Conservation (phyloP, 2,888 invertebrate species). For the Conomelus anceps region DNA sequence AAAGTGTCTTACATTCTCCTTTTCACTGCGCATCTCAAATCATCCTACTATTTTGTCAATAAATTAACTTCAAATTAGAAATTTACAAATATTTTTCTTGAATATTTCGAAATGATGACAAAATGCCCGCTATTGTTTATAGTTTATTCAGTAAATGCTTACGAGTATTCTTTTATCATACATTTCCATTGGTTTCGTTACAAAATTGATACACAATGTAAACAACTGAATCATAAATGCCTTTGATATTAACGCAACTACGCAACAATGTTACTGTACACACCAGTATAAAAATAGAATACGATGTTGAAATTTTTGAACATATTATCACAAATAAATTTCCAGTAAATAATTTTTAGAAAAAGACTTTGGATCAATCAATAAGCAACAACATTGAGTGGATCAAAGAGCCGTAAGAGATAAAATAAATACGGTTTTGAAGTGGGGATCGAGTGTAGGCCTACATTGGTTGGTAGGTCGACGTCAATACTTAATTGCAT, state of each 20-base stretch:
- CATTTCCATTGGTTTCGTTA: neutral
- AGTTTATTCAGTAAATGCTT: no score
- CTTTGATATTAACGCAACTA: neutral
- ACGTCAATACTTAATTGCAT: neutral
- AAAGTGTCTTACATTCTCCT: no score
- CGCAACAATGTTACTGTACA: neutral
- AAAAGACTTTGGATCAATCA: neutral
- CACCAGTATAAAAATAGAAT: neutral
- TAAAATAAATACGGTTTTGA: neutral
- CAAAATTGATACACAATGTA: neutral
- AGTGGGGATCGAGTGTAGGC: neutral
- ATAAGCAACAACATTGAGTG: neutral
- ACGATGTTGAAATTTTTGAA: neutral
- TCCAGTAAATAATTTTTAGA: neutral
- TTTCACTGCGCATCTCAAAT: no score
- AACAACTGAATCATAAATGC: neutral
- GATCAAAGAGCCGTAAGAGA: neutral
- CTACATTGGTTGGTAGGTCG: neutral
- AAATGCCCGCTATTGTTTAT: no score
- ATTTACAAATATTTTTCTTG: no score
- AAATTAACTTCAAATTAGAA: no score
- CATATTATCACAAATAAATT: neutral
- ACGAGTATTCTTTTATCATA: no score
- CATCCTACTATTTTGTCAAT: no score
- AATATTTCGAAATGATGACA: no score